Conservation (phyloP, 2,888 invertebrate species). For the Hypercompe scribonia region DNA sequence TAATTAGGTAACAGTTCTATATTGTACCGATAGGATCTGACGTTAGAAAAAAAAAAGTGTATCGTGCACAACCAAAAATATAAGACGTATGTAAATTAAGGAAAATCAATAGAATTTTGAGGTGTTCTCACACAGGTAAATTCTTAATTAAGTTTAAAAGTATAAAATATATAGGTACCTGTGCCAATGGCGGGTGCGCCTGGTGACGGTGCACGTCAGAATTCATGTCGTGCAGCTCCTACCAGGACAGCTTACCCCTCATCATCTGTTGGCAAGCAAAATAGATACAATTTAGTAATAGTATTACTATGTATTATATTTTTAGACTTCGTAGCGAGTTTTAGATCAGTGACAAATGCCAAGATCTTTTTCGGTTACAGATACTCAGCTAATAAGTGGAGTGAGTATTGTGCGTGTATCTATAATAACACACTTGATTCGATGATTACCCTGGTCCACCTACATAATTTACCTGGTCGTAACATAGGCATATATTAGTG, state of each 20-base stretch:
- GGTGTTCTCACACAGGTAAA: background rate
- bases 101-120: background rate
- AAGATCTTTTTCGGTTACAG: slow-evolving; percentile 3
- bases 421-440: background rate
- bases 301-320: background rate
- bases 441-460: background rate
- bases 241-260: slow-evolving; percentile 75
- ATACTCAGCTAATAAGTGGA: background rate
- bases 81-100: too few relatives aligned
- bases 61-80: background rate
- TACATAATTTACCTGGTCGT: background rate
- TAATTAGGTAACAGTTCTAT: too few relatives aligned
- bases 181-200: slow-evolving; percentile 84
- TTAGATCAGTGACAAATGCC: slow-evolving; percentile 8
- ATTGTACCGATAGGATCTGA: too few relatives aligned
- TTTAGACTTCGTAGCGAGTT: background rate
- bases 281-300: slow-evolving; percentile 11
- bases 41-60: too few relatives aligned
- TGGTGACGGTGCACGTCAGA: slow-evolving; percentile 85
- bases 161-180: slow-evolving; percentile 62
- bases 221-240: slow-evolving; percentile 81
- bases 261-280: slow-evolving; percentile 76
- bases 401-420: background rate
- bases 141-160: background rate
- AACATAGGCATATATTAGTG: background rate